Conservation (phyloP, 2,888 invertebrate species). For the Drosophila macrospina region DNA sequence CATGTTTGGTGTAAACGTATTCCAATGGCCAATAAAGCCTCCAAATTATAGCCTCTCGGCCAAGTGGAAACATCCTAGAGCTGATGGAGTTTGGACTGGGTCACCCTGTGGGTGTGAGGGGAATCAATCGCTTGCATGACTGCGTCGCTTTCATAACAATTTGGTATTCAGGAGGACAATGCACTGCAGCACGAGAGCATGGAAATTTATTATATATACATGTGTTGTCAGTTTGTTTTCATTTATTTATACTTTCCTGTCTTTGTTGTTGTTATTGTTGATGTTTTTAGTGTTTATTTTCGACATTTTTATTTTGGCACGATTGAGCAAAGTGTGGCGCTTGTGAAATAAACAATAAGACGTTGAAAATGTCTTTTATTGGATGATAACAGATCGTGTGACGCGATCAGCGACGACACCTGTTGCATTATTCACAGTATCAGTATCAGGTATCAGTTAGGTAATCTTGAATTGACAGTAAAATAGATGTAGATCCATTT, state of each 20-base stretch:
- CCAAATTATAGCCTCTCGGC: no score
- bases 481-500: conserved; percentile 4
- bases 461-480: conserved; percentile 47
- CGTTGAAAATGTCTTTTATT: conserved; percentile 65
- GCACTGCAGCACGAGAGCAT: conserved; percentile 52
- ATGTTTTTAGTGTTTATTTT: conserved; percentile 3
- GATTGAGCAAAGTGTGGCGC: conserved; percentile 56
- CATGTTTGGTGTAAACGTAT: conserved; percentile 23
- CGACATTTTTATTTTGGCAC: conserved; percentile 65
- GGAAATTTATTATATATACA: conserved; percentile 51
- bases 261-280: conserved; percentile 2
- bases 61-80: conserved; percentile 1
- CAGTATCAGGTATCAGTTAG: conserved; percentile 53
- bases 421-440: conserved; percentile 67
- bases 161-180: conserved; percentile 55
- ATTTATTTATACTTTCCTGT: conserved; percentile 20
- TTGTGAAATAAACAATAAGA: conserved; percentile 59
- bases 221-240: conserved; percentile 21
- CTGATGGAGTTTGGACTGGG: neutral
- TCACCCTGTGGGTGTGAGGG: neutral
- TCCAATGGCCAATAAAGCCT: conserved; percentile 36
- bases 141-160: conserved; percentile 61
- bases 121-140: conserved; percentile 4
- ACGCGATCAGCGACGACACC: conserved; percentile 51
- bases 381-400: conserved; percentile 63